Evolutionary conservation across 2,888 invertebrate genomes (phyloP).

Genomic region (Agriopis aurantiaria): DNA sequence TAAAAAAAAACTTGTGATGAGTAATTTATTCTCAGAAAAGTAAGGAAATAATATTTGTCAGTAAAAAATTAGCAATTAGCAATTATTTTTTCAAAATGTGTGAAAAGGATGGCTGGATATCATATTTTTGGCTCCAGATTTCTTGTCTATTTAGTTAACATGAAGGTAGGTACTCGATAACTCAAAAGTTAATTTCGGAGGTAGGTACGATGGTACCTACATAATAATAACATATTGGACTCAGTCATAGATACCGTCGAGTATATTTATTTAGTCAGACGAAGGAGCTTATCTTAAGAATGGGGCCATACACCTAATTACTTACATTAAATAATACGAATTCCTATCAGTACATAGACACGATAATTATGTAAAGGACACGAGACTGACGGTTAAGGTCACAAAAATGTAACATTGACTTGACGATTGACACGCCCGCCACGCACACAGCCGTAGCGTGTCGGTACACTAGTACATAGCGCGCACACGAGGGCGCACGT

Average conservation of each 20-base stretch:
- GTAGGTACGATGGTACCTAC: too few relatives aligned
- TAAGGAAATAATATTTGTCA: too few relatives aligned
- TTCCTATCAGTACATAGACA: slow-evolving; percentile 39
- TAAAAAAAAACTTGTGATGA: too few relatives aligned
- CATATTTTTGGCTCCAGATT: too few relatives aligned
- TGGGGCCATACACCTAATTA: slow-evolving; percentile 14
- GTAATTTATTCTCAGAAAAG: too few relatives aligned
- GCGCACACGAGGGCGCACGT: slow-evolving; percentile 59
- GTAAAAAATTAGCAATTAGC: too few relatives aligned
- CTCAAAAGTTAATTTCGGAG: too few relatives aligned
- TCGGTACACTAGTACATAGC: slow-evolving; percentile 44
- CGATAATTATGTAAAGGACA: slow-evolving; percentile 65
- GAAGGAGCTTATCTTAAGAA: slow-evolving; percentile 14
- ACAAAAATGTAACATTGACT: slow-evolving; percentile 84
- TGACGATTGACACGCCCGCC: slow-evolving; percentile 65
- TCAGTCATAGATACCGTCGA: not conserved
- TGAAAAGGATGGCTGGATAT: too few relatives aligned
- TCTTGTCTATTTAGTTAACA: too few relatives aligned
- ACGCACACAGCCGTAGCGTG: slow-evolving; percentile 56
- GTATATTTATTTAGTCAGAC: not conserved
- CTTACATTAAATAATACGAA: slow-evolving; percentile 27
- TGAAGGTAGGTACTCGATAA: too few relatives aligned
- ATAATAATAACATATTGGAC: not conserved
- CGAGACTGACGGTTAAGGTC: slow-evolving; percentile 83
- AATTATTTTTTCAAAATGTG: too few relatives aligned